Percentiles rank a stretch among this genome's conserved stretches.
Evolutionary conservation across 2,797 vertebrate genomes (phyloP).

Genomic region (Eleutherodactylus coqui): DNA sequence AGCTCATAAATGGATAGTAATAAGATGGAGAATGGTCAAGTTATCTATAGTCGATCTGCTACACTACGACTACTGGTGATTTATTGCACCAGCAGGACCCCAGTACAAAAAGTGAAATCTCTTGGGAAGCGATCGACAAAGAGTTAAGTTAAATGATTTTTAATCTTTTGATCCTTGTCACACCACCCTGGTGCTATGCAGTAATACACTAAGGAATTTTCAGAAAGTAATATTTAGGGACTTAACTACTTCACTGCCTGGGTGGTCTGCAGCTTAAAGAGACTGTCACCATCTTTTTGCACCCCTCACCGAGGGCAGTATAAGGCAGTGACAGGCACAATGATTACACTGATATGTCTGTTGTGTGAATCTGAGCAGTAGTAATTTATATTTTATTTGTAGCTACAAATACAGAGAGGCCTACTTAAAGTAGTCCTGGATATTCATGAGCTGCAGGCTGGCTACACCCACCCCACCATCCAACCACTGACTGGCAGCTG

Average conservation of each 20-base stretch:
- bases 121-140: slow-evolving; percentile 64
- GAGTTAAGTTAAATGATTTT: slow-evolving; percentile 77
- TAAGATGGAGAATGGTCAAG: background rate
- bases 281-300: too few relatives aligned
- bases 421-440: too few relatives aligned
- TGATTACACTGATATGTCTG: too few relatives aligned
- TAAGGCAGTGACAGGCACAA: too few relatives aligned
- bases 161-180: slow-evolving; percentile 88
- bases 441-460: too few relatives aligned
- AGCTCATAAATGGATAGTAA: background rate
- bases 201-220: slow-evolving; percentile 85
- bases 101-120: slow-evolving; percentile 25
- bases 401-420: too few relatives aligned
- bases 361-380: too few relatives aligned
- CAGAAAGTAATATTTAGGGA: slow-evolving; percentile 69
- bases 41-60: background rate
- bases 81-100: background rate
- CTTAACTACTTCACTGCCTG: slow-evolving; percentile 60
- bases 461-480: too few relatives aligned
- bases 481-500: too few relatives aligned
- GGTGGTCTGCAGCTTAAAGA: slow-evolving; percentile 21
- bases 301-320: too few relatives aligned
- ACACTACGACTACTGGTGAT: background rate
- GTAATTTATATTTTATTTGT: too few relatives aligned
- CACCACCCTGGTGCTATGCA: slow-evolving; percentile 78